Conservation (phyloP, 2,113 vertebrate genomes). For the Podarcis cretensis region DNA sequence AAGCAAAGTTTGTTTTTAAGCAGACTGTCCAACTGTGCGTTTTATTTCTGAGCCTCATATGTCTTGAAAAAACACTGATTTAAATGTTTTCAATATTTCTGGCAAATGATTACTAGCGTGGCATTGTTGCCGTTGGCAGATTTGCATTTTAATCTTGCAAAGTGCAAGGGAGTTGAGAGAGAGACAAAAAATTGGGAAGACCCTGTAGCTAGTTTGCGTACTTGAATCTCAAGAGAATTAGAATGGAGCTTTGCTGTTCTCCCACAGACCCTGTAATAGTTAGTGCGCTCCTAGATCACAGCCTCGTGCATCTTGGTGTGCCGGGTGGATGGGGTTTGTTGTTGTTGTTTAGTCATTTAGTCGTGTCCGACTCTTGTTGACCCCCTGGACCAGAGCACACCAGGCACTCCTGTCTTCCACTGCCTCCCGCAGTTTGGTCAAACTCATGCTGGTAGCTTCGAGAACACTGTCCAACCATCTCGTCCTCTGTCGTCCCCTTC, state of each 20-base stretch:
- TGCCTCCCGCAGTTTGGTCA: too few relatives aligned
- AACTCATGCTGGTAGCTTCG: too few relatives aligned
- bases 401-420: too few relatives aligned
- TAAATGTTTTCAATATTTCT: neutral
- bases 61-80: neutral
- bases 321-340: too few relatives aligned
- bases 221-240: too few relatives aligned
- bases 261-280: neutral
- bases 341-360: too few relatives aligned
- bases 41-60: neutral
- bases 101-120: neutral
- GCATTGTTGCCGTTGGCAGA: neutral
- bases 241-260: neutral
- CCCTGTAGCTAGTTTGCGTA: neutral
- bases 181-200: neutral
- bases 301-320: too few relatives aligned
- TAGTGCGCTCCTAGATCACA: neutral
- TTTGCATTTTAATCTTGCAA: neutral
- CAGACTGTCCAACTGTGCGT: neutral
- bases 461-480: too few relatives aligned
- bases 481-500: too few relatives aligned
- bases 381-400: too few relatives aligned
- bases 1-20: neutral
- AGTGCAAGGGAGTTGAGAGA: neutral
- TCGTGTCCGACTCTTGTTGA: too few relatives aligned